Evolutionary conservation across 2,888 invertebrate genomes (phyloP).

Genomic region (Amphipyra tragopoginis): DNA sequence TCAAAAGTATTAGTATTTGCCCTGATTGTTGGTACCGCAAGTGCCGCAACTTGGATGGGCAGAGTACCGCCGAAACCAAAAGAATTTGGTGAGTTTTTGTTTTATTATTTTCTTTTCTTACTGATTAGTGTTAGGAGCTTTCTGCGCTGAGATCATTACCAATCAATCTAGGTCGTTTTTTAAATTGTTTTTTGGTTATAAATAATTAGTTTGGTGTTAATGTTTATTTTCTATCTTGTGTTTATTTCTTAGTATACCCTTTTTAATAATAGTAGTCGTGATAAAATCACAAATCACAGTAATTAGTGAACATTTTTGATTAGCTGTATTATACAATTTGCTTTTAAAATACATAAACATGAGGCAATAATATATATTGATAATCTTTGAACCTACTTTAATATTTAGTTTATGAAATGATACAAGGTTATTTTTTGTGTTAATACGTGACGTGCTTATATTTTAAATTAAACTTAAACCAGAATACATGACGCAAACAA

Average conservation of each 20-base stretch:
- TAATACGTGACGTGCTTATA: too few relatives aligned
- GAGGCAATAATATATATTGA: neutral
- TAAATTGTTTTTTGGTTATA: too few relatives aligned
- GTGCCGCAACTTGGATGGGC: constrained; percentile 73
- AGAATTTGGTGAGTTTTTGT: constrained; percentile 73
- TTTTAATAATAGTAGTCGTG: too few relatives aligned
- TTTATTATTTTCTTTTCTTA: neutral
- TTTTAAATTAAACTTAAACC: constrained; percentile 1
- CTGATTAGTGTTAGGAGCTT: too few relatives aligned
- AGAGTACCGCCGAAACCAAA: constrained; percentile 70
- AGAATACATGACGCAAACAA: neutral
- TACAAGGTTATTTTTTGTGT: neutral
- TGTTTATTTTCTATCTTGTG: too few relatives aligned
- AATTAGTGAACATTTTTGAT: neutral
- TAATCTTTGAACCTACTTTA: neutral
- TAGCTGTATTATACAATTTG: too few relatives aligned
- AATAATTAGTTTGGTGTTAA: too few relatives aligned
- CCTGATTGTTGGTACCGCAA: constrained; percentile 69
- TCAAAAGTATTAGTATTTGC: constrained; percentile 72
- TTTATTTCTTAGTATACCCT: too few relatives aligned
- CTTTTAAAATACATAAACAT: neutral
- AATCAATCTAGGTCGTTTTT: too few relatives aligned
- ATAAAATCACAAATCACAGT: too few relatives aligned
- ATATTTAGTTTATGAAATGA: constrained; percentile 2
- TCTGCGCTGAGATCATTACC: too few relatives aligned